Base-by-base conservation (phyloP, 1,140 invertebrate genomes). In the Callitettix versicolor region DNA sequence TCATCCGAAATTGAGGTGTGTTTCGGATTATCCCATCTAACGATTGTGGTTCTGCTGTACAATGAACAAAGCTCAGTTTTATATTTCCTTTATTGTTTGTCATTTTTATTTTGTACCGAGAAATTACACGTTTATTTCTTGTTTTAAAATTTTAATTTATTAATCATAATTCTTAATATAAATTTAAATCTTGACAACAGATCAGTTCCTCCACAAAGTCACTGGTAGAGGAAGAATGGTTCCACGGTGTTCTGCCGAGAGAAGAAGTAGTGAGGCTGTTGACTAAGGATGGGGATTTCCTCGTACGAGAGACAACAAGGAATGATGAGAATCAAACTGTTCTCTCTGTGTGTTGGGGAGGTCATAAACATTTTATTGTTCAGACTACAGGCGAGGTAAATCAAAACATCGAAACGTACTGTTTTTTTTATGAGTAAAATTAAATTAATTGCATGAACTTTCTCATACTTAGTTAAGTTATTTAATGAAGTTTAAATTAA, bases 291-390 rank as follows among this genome's bases (percentile, higher is more conserved):
- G 94, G 94, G 1, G 93, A 98, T 67, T 98, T 92, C 71, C 74
- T 98, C 46, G 92, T 98, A 24, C 77, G 94, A 20, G 91, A 96
- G 74, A 96, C 93, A 38, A 90, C 85, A n/a, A 80, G 86, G 69
- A 95, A 91, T 68, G 84, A 92, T 68, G 86, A 95, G 68, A 80
- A 89, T 65, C 87, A 94, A 76, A 89, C 93, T 57, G 95, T 98
- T 44, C 68, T 98, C 20, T 96, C 92, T 11, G 93, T 96, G 0
- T 91, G 85, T 67, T 97, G 94, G 94, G 87, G 91, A 54, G 88
- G 88, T 6, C 90, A 94, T 64, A 94, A 95, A 69, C 95, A 98
- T 74, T 97, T 97, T 67, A 97, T 98, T 60, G 92, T 98, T 50
- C 94, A 98, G 76, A 92, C 86, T 18, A 93, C 91, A 11, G 76